Base-by-base conservation (phyloP, 1,140 invertebrate genomes). In the Cydia amplana region DNA sequence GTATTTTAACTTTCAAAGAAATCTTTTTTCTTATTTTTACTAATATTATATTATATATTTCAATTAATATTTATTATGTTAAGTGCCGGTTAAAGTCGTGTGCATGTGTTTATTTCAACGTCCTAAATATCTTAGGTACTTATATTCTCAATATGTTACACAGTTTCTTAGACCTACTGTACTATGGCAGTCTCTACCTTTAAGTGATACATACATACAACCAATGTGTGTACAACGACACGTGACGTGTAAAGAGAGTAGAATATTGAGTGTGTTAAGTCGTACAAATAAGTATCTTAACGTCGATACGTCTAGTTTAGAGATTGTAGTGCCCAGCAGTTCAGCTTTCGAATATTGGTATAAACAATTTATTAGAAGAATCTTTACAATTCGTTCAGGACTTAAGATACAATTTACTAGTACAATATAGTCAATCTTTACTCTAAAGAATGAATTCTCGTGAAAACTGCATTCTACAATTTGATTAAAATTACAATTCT, bases 291-390 rank as follows among this genome's bases (percentile, higher is more conserved):
- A 88, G 83, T 84, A 86, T 76, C 75, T 87, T 84, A 87, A 82
- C 46, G 80, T 85, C 74, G 85, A 85, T 84, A 87, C 83, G 84
- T 85, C 80, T 84, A 87, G 87, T 72, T 83, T 90, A 91, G 87
- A 82, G 78, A 83, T 73, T 73, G 80, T 91, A 89, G 87, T 82
- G 79, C 79, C 80, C 82, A 84, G 81, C 85, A 81, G 87, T 92
- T 89, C 91, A 92, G 91, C 91, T 92, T 92, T 92, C 90, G 77
- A 92, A 92, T 92, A 92, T 92, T 92, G 91, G 91, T 92, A 83
- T 86, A 84, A 82, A 80, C 51, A 75, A 79, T 81, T 80, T 80
- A 77, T 79, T 90, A 89, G 83, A 84, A 78, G 82, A 85, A 85
- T 88, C 82, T 90, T 84, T 87, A 88, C 83, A 86, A 87, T 87